Percentiles rank a stretch among this genome's conserved stretches.
Evolutionary conservation across 2,113 vertebrate species (phyloP).

Genomic region (Trinectes maculatus): DNA sequence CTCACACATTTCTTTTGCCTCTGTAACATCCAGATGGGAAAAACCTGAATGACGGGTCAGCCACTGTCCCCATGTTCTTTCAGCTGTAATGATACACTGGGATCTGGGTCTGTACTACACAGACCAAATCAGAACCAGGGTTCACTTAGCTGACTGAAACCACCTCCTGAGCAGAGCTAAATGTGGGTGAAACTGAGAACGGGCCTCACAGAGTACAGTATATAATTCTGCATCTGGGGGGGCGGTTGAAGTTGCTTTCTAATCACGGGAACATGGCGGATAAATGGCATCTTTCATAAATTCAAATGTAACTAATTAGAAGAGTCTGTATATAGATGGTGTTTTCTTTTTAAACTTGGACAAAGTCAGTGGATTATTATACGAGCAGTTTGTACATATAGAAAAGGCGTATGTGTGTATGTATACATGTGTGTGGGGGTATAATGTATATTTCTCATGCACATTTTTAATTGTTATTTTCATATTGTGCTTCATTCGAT

Average conservation of each 20-base stretch:
- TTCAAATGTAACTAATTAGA: no score
- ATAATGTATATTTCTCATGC: no score
- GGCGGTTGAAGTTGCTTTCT: slow-evolving; percentile 42
- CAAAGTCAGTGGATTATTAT: no score
- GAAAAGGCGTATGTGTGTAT: not conserved
- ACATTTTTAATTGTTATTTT: no score
- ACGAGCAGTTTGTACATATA: no score
- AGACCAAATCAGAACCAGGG: slow-evolving; percentile 49
- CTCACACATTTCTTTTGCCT: not conserved
- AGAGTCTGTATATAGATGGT: no score
- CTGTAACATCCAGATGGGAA: slow-evolving; percentile 26
- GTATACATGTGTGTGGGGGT: not conserved
- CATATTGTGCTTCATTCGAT: no score
- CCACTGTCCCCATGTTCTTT: slow-evolving; percentile 59
- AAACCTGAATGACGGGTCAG: slow-evolving; percentile 64
- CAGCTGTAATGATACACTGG: slow-evolving; percentile 68
- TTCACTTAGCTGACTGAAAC: slow-evolving; percentile 57
- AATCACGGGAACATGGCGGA: slow-evolving; percentile 34
- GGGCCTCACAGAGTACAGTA: slow-evolving; percentile 37
- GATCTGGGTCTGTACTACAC: slow-evolving; percentile 31
- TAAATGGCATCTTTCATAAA: slow-evolving; percentile 16
- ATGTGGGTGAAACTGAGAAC: slow-evolving; percentile 54
- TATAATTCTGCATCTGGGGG: slow-evolving; percentile 56
- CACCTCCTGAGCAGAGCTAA: slow-evolving; percentile 52
- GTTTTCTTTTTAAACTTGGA: no score